Evolutionary conservation across 2,888 invertebrate species (phyloP), one percentile per base, ranked within the genome.

Genomic region (Blastobasis adustella): DNA sequence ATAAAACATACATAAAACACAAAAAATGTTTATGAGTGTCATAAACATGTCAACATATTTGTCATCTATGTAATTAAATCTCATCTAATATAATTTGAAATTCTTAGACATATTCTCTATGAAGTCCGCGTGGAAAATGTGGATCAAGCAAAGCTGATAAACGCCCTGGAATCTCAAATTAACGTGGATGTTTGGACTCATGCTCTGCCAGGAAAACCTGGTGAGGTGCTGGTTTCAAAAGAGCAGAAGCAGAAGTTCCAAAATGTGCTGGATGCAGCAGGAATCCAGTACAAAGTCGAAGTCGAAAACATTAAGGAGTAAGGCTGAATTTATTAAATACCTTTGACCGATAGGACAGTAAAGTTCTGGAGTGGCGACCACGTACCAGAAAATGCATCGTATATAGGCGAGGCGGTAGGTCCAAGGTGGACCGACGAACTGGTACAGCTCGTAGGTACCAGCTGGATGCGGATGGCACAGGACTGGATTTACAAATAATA

Each of bases 261-360:
- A 66, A 64, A 67, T 50, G 68, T 65, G 47, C 63, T 83, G 1
- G 58, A 53, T 7, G 58, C 50, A 1, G 67, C 70, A 41, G 73
- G 71, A 4, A 60, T 77, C 51, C 61, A 66, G 44, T 79, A 66
- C 54, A 62, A 61, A 55, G 49, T 82, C 7, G 67, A 71, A 49
- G 59, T 73, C 9, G 72, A 76, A n/a, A 78, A 84, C 61, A 66
- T 84, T 38, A 79, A 77, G 52, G 74, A 77, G 84, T 84, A 66
- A 78, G 79, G 71, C 10, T 46, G 23, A 23, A 23, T 23, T 23
- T 23, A 2, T 23, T 3, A 23, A 2, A 23, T 23, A 23, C 23
- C 3, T 23, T 23, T 23, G 23, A 23, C 23, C 1, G 23, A 23
- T 23, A 3, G 23, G 23, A 3, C 23, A 23, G 23, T 23, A 23